These are phyloP conservation scores for Drosophila pruinosa DNA, from an alignment of 1,140 invertebrate species.

Conservation along the genomic window DNA sequence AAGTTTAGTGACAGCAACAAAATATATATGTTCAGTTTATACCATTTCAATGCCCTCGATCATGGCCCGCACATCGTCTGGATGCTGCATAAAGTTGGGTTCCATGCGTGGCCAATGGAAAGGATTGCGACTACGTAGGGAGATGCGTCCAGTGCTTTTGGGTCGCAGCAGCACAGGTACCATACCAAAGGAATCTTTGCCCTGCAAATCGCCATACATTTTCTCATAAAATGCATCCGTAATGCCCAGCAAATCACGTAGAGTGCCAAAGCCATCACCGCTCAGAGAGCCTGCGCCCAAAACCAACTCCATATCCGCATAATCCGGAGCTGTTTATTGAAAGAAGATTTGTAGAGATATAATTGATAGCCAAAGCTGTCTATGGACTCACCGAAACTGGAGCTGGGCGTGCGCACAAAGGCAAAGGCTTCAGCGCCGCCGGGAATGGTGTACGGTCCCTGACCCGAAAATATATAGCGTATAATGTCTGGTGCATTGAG, in stretches of 20 bases:
- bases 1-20: conserved; percentile 10
- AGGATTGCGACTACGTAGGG: conserved; percentile 88
- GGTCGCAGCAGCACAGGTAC: conserved; percentile 89
- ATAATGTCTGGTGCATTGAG: conserved; percentile 84
- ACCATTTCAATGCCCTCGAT: conserved; percentile 89
- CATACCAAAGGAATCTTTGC: conserved; percentile 85
- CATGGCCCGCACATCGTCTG: conserved; percentile 87
- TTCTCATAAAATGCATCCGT: conserved; percentile 85
- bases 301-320: conserved; percentile 91
- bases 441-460: conserved; percentile 88
- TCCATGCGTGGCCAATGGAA: conserved; percentile 89
- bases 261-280: conserved; percentile 88
- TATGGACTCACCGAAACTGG: conserved; percentile 52
- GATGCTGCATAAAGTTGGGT: conserved; percentile 90
- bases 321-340: conserved; percentile 56
- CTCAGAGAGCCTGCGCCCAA: conserved; percentile 88
- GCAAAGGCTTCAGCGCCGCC: conserved; percentile 89
- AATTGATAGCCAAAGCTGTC: neutral
- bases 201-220: conserved; percentile 84
- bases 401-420: conserved; percentile 86
- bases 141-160: conserved; percentile 88
- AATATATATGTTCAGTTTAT: conserved; percentile 27
- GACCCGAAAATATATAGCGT: conserved; percentile 84
- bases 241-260: conserved; percentile 86
- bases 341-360: neutral